Evolutionary conservation across 2,113 vertebrate species (phyloP).

Genomic region (Zosterops hypoxanthus): DNA sequence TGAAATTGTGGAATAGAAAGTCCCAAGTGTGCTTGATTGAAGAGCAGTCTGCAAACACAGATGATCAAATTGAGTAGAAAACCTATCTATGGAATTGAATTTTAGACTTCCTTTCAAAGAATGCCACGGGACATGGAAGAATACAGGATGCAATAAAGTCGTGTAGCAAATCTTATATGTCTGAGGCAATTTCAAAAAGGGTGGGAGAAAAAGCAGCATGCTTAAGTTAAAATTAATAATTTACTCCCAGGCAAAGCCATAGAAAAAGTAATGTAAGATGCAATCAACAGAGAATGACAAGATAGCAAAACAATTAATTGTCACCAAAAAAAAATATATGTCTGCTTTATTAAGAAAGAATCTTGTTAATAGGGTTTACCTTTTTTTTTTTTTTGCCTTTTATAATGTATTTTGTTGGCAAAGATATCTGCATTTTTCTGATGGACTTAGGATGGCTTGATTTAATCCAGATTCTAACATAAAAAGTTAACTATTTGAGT

Average conservation of each 20-base stretch:
- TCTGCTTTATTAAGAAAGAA: not conserved
- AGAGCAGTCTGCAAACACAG: constrained; percentile 23
- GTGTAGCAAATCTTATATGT: not conserved
- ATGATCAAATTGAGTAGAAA: constrained; percentile 30
- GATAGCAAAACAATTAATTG: not conserved
- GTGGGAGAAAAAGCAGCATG: not conserved
- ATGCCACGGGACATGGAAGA: not conserved
- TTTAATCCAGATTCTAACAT: not conserved
- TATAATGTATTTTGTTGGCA: not conserved
- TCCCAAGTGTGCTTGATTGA: constrained; percentile 38
- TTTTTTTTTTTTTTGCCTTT: not conserved
- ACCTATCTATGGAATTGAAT: constrained; percentile 41
- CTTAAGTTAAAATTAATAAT: not conserved
- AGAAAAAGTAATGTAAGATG: not conserved
- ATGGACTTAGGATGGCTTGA: not conserved
- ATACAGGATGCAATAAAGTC: not conserved
- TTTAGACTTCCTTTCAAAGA: constrained; percentile 19
- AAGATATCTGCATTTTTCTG: not conserved
- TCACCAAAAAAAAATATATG: not conserved
- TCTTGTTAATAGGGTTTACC: not conserved
- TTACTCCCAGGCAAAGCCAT: not conserved
- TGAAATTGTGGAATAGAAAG: constrained; percentile 13
- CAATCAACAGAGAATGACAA: not conserved
- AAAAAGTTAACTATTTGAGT: not conserved
- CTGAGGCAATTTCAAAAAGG: not conserved